Evolutionary conservation across 2,113 vertebrate genomes (phyloP).

Genomic region (Proterorhinus semilunaris): DNA sequence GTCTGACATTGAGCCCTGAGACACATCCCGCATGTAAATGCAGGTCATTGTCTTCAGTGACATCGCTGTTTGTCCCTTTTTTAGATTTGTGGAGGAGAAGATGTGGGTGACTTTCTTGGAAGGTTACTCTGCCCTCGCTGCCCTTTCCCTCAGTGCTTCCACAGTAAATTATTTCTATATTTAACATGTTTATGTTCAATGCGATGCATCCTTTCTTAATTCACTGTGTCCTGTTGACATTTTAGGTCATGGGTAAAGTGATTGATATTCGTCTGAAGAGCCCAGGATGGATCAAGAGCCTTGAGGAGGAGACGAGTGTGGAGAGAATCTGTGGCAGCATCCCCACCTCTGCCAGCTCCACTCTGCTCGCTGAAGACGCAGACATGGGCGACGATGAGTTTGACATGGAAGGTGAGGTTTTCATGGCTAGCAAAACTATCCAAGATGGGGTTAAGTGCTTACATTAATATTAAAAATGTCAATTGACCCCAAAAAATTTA

Average conservation of each 20-base stretch:
- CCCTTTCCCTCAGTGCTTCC: constrained; percentile 84
- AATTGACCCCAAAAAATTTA: too few relatives aligned
- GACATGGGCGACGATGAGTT: constrained; percentile 90
- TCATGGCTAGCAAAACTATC: not conserved
- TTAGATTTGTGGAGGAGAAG: constrained; percentile 96
- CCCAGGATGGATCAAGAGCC: constrained; percentile 89
- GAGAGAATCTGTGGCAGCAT: constrained; percentile 87
- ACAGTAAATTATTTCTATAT: constrained; percentile 78
- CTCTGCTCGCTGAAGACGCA: constrained; percentile 91
- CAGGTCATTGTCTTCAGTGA: not conserved
- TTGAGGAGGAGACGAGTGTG: constrained; percentile 95
- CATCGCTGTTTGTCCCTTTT: constrained; percentile 13
- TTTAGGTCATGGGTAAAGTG: constrained; percentile 83
- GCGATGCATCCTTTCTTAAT: not conserved
- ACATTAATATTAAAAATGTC: too few relatives aligned
- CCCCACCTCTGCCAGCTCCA: constrained; percentile 91
- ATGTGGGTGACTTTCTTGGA: constrained; percentile 99
- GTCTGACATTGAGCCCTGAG: not conserved
- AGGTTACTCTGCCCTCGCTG: constrained; percentile 91
- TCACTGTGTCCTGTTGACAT: not conserved
- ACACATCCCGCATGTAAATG: not conserved
- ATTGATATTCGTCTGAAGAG: constrained; percentile 90
- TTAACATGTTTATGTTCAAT: not conserved
- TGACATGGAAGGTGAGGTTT: constrained; percentile 91
- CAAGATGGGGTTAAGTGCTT: too few relatives aligned